phyloP scores from a whole-genome alignment of 2,797 vertebrate genomes.

The Myioborus melanocephalus region DNA sequence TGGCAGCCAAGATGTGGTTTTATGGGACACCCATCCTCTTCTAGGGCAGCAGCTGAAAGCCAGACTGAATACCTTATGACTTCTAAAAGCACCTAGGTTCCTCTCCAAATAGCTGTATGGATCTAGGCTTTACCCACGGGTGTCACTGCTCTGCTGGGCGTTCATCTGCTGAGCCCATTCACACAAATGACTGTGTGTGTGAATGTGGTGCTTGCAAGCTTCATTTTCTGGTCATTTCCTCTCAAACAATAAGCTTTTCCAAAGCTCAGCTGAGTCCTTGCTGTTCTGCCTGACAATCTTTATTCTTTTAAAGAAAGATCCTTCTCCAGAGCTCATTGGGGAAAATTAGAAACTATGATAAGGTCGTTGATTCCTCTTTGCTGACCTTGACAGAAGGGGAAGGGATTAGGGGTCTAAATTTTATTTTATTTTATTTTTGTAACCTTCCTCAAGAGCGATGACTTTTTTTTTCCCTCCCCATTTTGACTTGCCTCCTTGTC shows the following conservation, averaged over 20 bases:
- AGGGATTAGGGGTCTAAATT: neutral
- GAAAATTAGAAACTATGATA: neutral
- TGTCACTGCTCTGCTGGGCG: neutral
- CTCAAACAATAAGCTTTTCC: neutral
- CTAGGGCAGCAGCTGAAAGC: neutral
- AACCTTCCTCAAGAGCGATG: neutral
- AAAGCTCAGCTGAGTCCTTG: neutral
- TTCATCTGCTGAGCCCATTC: neutral
- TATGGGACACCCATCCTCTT: neutral
- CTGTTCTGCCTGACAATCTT: neutral
- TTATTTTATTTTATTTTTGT: neutral
- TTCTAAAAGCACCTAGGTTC: neutral
- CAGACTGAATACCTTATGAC: neutral
- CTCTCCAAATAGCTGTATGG: neutral
- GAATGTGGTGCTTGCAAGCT: neutral
- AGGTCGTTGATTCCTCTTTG: neutral
- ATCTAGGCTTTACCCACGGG: neutral
- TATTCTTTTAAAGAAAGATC: neutral
- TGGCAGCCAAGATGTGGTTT: neutral
- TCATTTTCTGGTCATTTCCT: neutral
- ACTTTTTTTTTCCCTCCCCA: neutral
- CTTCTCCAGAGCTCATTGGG: neutral
- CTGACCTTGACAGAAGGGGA: neutral
- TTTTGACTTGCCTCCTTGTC: neutral
- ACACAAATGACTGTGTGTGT: neutral